phyloP scores from a whole-genome alignment of 2,888 invertebrate species.

The Nineta flava region DNA sequence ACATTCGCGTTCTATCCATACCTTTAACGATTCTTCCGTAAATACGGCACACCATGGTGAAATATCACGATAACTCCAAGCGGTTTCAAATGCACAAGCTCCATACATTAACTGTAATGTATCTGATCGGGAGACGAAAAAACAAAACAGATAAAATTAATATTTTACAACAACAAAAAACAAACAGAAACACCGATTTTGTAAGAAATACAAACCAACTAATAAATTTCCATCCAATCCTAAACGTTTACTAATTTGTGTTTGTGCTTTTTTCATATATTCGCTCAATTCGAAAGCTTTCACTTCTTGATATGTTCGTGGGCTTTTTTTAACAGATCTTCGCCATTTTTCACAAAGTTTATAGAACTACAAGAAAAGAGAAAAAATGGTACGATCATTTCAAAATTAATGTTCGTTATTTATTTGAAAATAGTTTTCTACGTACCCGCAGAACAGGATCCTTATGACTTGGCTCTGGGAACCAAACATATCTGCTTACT shows the following conservation, averaged over 20 bases:
- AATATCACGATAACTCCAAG: slow-evolving; percentile 45
- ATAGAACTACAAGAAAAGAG: slow-evolving; percentile 21
- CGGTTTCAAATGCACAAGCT: slow-evolving; percentile 66
- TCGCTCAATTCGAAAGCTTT: slow-evolving; percentile 15
- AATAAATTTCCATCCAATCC: not conserved
- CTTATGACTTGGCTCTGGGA: slow-evolving; percentile 42
- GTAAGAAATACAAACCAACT: not conserved
- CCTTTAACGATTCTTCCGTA: slow-evolving; percentile 36
- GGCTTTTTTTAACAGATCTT: slow-evolving; percentile 21
- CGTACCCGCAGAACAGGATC: slow-evolving; percentile 54
- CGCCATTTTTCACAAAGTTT: slow-evolving; percentile 26
- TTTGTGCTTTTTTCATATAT: slow-evolving; percentile 2
- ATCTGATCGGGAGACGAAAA: slow-evolving; percentile 35
- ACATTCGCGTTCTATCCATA: too few relatives aligned
- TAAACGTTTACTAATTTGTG: slow-evolving; percentile 1
- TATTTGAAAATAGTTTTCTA: slow-evolving; percentile 9
- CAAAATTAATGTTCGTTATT: not conserved
- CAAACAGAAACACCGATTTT: not conserved
- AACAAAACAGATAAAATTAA: not conserved
- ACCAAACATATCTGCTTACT: slow-evolving; percentile 41
- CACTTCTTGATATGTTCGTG: slow-evolving; percentile 17
- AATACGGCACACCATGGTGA: slow-evolving; percentile 74
- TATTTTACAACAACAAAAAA: not conserved
- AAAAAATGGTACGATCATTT: slow-evolving; percentile 19
- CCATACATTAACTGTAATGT: slow-evolving; percentile 48